Evolutionary conservation across 2,113 vertebrate species (phyloP).

Genomic region (Sapayoa aenigma): DNA sequence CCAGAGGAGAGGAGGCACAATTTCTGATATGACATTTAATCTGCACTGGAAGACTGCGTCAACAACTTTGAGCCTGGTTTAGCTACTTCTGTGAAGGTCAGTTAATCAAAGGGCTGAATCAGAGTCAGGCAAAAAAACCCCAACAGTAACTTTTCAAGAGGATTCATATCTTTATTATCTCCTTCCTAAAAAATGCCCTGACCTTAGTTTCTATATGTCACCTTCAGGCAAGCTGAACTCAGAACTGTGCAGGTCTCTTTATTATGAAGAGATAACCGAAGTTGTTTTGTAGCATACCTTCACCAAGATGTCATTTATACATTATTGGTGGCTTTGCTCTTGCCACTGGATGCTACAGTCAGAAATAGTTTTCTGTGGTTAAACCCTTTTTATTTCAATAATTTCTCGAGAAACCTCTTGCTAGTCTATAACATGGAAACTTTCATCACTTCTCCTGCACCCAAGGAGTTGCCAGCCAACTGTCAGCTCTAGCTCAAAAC

Average conservation of each 20-base stretch:
- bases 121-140: not conserved
- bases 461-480: not conserved
- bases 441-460: not conserved
- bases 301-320: not conserved
- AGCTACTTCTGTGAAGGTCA: not conserved
- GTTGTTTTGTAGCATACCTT: not conserved
- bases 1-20: not conserved
- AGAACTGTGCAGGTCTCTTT: not conserved
- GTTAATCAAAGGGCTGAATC: not conserved
- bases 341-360: not conserved
- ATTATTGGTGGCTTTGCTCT: not conserved
- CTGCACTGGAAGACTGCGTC: not conserved
- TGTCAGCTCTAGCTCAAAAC: not conserved
- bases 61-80: not conserved
- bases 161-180: not conserved
- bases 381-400: not conserved
- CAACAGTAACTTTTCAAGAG: not conserved
- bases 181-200: not conserved
- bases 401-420: not conserved
- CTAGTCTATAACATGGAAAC: not conserved
- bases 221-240: not conserved
- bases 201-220: not conserved
- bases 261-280: not conserved
- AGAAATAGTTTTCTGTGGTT: not conserved
- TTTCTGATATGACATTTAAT: not conserved